These are phyloP conservation scores for Batillaria attramentaria DNA, from an alignment of 1,140 invertebrate species.

Conservation along the genomic window DNA sequence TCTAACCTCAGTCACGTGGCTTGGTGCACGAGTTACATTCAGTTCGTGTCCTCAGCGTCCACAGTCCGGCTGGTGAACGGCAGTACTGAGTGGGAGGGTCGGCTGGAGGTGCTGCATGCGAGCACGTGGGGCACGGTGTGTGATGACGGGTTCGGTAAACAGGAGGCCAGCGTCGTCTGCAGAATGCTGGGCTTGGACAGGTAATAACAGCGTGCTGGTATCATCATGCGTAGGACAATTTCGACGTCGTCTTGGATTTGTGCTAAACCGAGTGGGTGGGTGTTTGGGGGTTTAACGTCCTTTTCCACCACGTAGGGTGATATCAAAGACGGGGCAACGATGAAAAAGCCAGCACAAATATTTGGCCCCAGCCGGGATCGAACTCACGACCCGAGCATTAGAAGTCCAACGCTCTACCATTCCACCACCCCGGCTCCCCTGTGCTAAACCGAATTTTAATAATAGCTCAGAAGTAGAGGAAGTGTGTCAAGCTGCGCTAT, in stretches of 20 bases:
- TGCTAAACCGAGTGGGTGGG: no score
- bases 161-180: conserved; percentile 41
- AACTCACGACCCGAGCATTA: no score
- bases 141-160: conserved; percentile 26
- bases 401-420: no score
- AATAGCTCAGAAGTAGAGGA: no score
- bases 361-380: no score
- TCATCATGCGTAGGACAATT: neutral
- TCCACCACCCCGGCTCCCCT: no score
- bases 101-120: conserved; percentile 41
- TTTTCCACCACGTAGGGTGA: no score
- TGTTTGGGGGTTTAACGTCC: no score
- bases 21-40: neutral
- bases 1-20: no score
- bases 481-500: no score
- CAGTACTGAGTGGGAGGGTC: conserved; percentile 21
- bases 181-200: neutral
- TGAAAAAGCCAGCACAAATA: neutral
- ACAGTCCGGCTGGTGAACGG: conserved; percentile 32
- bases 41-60: neutral
- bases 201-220: neutral
- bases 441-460: no score
- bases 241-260: neutral
- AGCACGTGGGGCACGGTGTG: conserved; percentile 46
- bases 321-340: neutral